These are phyloP conservation scores for Myotis davidii DNA, from an alignment of 2,113 vertebrate genomes.

Conservation along the genomic window DNA sequence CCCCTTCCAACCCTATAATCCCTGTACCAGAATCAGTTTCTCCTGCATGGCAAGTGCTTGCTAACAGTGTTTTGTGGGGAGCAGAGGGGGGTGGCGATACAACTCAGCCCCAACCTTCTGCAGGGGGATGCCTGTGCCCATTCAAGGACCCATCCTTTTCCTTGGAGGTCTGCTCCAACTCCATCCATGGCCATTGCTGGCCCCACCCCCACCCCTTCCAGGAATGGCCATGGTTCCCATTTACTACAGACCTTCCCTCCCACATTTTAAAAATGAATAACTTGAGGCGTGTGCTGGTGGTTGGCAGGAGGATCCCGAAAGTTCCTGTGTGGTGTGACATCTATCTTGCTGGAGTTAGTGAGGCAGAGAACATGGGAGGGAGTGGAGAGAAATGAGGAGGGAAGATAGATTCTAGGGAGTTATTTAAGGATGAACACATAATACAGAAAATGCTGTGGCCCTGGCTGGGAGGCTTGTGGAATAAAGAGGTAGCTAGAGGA, in stretches of 20 bases:
- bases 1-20: neutral
- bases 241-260: constrained; percentile 41
- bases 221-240: neutral
- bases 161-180: constrained; percentile 11
- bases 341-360: constrained; percentile 21
- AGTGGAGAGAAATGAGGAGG: constrained; percentile 1
- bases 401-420: neutral
- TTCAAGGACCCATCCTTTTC: neutral
- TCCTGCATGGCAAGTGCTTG: neutral
- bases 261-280: constrained; percentile 42
- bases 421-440: constrained; percentile 51
- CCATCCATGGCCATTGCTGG: neutral
- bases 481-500: neutral
- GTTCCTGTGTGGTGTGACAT: neutral
- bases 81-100: neutral
- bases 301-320: constrained; percentile 53
- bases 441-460: neutral
- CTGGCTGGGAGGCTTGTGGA: neutral
- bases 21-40: neutral
- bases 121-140: neutral
- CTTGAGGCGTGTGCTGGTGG: neutral
- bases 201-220: neutral
- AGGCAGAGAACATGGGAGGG: neutral
- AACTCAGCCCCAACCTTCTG: neutral
- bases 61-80: neutral